A percentile compares a stretch with the other conserved stretches of the same genome.
Conservation (phyloP, 2,888 invertebrate genomes). For the Drosophila anomalata region DNA sequence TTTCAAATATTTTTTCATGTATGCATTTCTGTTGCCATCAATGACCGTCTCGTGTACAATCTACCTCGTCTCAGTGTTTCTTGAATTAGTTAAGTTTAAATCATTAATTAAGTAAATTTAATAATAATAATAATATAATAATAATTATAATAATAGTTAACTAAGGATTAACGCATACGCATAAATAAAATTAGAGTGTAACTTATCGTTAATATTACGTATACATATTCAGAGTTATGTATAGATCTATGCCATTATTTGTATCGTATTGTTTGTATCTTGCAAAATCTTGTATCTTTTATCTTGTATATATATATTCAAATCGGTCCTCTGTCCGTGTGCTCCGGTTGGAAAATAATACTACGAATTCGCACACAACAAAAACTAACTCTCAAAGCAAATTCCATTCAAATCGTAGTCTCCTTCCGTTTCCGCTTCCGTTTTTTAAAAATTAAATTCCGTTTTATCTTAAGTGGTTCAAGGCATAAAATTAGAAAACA, state of each 20-base stretch:
- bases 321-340: slow-evolving; percentile 52
- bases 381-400: slow-evolving; percentile 46
- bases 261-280: slow-evolving; percentile 44
- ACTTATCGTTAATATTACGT: slow-evolving; percentile 64
- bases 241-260: slow-evolving; percentile 52
- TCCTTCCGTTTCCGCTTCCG: not conserved
- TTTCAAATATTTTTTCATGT: slow-evolving; percentile 68
- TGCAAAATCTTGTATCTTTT: slow-evolving; percentile 37
- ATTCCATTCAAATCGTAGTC: slow-evolving; percentile 50
- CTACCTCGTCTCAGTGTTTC: slow-evolving; percentile 49
- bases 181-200: slow-evolving; percentile 72
- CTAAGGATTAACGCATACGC: slow-evolving; percentile 73
- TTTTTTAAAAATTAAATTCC: slow-evolving; percentile 47
- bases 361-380: slow-evolving; percentile 73
- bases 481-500: slow-evolving; percentile 78
- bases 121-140: slow-evolving; percentile 76
- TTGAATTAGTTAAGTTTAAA: slow-evolving; percentile 71
- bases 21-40: slow-evolving; percentile 74
- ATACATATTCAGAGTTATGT: slow-evolving; percentile 53
- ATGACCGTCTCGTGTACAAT: slow-evolving; percentile 62
- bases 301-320: slow-evolving; percentile 47
- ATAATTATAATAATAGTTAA: slow-evolving; percentile 80
- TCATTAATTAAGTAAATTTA: slow-evolving; percentile 76
- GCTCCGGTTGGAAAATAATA: slow-evolving; percentile 76
- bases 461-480: slow-evolving; percentile 64